These are phyloP conservation scores for Ictalurus furcatus DNA, from an alignment of 2,113 vertebrate genomes.

Conservation along the genomic window DNA sequence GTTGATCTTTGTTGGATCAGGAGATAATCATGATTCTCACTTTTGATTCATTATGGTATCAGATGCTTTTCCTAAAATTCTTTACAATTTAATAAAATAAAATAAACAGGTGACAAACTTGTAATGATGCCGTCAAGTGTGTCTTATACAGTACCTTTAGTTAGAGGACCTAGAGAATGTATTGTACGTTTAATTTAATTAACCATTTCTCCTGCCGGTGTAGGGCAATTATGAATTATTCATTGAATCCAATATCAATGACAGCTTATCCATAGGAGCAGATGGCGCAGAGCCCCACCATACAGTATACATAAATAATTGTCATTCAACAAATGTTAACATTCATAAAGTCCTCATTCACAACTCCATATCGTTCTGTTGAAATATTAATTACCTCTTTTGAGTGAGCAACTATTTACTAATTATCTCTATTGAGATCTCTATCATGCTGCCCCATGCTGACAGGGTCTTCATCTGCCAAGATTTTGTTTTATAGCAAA, in stretches of 20 bases:
- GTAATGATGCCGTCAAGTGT: neutral
- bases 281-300: neutral
- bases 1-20: neutral
- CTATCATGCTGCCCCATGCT: neutral
- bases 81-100: constrained; percentile 1
- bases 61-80: neutral
- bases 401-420: neutral
- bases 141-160: neutral
- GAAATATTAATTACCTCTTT: neutral
- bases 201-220: neutral
- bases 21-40: neutral
- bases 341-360: neutral
- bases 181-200: neutral
- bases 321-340: neutral
- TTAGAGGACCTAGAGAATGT: neutral
- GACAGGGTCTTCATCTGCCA: neutral
- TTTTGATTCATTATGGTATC: neutral
- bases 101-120: neutral
- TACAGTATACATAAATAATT: neutral
- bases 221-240: neutral
- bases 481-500: neutral
- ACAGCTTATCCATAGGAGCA: neutral
- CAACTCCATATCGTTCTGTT: neutral
- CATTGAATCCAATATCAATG: neutral
- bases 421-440: neutral